Evolutionary conservation across 2,797 vertebrate species (phyloP), one percentile per base, ranked within the genome.

Genomic region (Thamnophis elegans): DNA sequence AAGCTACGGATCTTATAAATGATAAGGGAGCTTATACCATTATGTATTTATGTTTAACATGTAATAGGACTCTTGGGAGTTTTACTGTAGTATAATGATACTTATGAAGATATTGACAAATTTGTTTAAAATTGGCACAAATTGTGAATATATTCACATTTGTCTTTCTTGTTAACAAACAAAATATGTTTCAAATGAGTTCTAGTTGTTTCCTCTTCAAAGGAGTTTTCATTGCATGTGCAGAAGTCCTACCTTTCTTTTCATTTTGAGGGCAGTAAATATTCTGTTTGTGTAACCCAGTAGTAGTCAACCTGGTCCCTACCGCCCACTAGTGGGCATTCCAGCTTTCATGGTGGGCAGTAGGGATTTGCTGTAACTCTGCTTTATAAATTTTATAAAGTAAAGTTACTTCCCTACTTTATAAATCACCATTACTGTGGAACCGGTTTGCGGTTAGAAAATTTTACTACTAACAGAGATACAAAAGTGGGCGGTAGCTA

Each of bases 81-180:
- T 78, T 78, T 78, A 36, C 32, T 78, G 32, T 42, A 22, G 32
- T 42, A 78, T 78, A 78, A 78, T 36, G 18, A 42, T 25, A 2
- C 14, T 88, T 73, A 26, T 89, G 22, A 11, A 55, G 22, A 1
- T 87, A 91, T 36, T 91, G 59, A 54, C 20, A 60, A 90, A 89
- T 65, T 87, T 10, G 5, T 8, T 88, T 87, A 93, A 89, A 86
- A 90, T 89, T 89, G 28, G 12, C 94, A 85, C 25, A 53, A 5
- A 87, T 89, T 53, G 86, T 60, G 92, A 14, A 85, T 89, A 60
- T 87, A 91, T 18, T 78, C 42, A 90, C 86, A 82, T 25, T 54
- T 90, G 0, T 87, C 89, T n/a, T 6, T 22, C 85, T 89, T 88
- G 55, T 20, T 58, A 92, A 10, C 59, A 13, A 62, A 90, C 0